These are phyloP conservation scores for Acropora tenuis DNA, from an alignment of 64 coral and sea anemone genomes.

Conservation along the genomic window DNA sequence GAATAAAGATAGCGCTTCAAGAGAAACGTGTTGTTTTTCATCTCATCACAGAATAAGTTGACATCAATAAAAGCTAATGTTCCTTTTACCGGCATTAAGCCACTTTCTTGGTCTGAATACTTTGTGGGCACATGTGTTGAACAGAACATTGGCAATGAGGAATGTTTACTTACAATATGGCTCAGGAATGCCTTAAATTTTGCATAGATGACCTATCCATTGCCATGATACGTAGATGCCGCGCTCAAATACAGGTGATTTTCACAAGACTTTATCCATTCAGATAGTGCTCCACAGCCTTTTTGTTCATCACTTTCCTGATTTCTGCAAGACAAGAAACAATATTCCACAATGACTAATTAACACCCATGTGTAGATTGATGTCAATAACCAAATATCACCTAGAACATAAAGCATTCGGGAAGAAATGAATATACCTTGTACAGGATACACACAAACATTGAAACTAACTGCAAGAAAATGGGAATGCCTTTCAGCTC, in stretches of 20 bases:
- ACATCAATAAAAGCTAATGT: too few relatives aligned
- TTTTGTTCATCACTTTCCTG: slow-evolving; percentile 39
- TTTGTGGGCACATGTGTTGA: slow-evolving; percentile 48
- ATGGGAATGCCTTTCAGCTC: too few relatives aligned
- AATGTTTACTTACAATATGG: slow-evolving; percentile 46
- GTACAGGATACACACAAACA: too few relatives aligned
- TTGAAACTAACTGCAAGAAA: too few relatives aligned
- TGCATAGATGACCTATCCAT: slow-evolving; percentile 45
- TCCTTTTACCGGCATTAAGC: slow-evolving; percentile 30
- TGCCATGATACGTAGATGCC: slow-evolving; percentile 28
- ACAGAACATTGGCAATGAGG: slow-evolving; percentile 36
- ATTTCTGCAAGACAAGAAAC: slow-evolving; percentile 43
- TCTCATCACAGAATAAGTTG: too few relatives aligned
- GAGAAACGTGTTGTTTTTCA: too few relatives aligned
- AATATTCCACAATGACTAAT: too few relatives aligned
- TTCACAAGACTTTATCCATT: slow-evolving; percentile 54
- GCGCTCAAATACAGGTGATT: slow-evolving; percentile 65
- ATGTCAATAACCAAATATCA: too few relatives aligned
- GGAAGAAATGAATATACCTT: too few relatives aligned
- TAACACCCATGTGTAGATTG: too few relatives aligned
- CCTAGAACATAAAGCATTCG: too few relatives aligned
- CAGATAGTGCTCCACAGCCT: slow-evolving; percentile 19
- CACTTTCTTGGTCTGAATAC: slow-evolving; percentile 39
- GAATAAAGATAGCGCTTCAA: too few relatives aligned
- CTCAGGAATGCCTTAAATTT: slow-evolving; percentile 54